Base-by-base conservation (phyloP, 2,113 vertebrate species). In the Triplophysa rosa region DNA sequence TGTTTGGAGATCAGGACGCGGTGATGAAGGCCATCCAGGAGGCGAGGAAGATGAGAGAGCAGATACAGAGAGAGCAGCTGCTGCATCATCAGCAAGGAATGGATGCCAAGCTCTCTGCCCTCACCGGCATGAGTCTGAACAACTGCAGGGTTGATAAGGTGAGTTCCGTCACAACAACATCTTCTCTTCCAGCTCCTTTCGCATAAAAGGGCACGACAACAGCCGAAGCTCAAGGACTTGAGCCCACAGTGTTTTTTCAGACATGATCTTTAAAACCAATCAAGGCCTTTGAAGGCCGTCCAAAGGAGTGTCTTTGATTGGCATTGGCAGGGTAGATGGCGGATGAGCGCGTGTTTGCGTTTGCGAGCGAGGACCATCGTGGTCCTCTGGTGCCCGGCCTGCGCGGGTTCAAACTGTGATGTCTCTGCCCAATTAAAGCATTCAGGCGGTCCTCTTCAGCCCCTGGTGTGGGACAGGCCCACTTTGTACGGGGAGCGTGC, bases 11-110 rank as follows among this genome's bases (percentile, higher is more conserved):
- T 93, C 98, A 99, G 95, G 98, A 99, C 78, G 97, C 98, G 33
- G 98, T 99, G 89, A 95, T 99, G 98, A 99, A 99, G 93, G 98
- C 98, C 87, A 99, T 99, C 88, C 98, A 99, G 88, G 98, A 99
- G 88, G 98, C 98, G 77, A 94, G 98, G 80, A 99, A 99, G 90
- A 99, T 99, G 97, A 93, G 97, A 90, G 98, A 99, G 90, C 97
- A 99, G 92, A 97, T 99, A 89, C 95, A 97, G 89, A 86, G 95
- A 68, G 95, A 97, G 89, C 95, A 96, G 85, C 90, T 95, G 80
- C 94, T 95, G 82, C 94, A 95, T 82, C 96, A 97, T 89, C 95
- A 96, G 0, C 96, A 97, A 82, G 91, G 94, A 74, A 93, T 98
- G 84, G 97, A 99, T 66, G 96, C 94, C 65, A 99, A 99, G 87